Evolutionary conservation across 2,113 vertebrate species (phyloP).

Genomic region (Nematolebias whitei): DNA sequence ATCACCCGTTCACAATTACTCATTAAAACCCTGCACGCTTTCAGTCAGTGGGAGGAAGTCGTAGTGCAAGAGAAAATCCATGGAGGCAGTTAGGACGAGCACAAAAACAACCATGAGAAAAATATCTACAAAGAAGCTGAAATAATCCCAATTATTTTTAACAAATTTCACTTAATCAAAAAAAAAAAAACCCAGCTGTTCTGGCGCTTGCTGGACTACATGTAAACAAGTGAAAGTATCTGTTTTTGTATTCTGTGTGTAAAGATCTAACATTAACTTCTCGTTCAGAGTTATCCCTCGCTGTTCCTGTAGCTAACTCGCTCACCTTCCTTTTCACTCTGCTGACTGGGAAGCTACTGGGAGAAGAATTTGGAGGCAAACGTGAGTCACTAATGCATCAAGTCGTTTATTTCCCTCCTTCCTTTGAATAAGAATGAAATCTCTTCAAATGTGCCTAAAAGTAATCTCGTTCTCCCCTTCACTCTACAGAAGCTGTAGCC

Average conservation of each 20-base stretch:
- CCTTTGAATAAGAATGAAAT: neutral
- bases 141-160: too few relatives aligned
- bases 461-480: neutral
- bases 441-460: neutral
- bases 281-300: conserved; percentile 88
- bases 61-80: too few relatives aligned
- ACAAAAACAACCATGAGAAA: too few relatives aligned
- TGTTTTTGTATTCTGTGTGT: neutral
- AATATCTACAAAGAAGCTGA: too few relatives aligned
- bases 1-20: too few relatives aligned
- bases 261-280: neutral
- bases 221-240: neutral
- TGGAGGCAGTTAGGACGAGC: too few relatives aligned
- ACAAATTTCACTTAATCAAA: too few relatives aligned
- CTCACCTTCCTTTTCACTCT: conserved; percentile 89
- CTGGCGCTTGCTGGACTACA: too few relatives aligned
- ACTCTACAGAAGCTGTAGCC: conserved; percentile 78
- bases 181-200: too few relatives aligned
- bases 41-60: too few relatives aligned
- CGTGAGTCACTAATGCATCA: conserved; percentile 77
- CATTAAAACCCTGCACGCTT: too few relatives aligned
- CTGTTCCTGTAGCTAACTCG: conserved; percentile 93
- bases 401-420: too few relatives aligned
- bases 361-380: conserved; percentile 91
- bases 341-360: conserved; percentile 89